Base-by-base conservation (phyloP, 1,140 invertebrate species). In the Planococcus citri region DNA sequence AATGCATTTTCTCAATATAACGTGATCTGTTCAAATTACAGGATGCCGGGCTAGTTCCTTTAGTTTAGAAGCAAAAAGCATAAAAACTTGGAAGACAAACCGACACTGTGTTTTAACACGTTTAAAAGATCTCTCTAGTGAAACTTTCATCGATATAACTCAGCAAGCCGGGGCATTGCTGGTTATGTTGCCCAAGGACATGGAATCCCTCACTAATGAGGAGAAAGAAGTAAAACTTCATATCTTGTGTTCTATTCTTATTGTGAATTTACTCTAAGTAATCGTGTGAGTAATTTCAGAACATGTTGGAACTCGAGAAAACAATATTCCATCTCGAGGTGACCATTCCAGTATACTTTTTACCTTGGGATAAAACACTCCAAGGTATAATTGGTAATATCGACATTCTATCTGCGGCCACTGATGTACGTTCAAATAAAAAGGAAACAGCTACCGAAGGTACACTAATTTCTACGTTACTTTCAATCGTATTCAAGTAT, bases 261-360 rank as follows among this genome's bases (percentile, higher is more conserved):
- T 41, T n/a, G n/a, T 41, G 17, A 60, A 17, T 60, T 60, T 60
- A 17, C 9, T 41, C n/a, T n/a, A 21, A 21, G 57, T 60, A 24
- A 70, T 29, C 58, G 70, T 33, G 1, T 27, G 25, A 17, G 17
- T 61, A 68, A 17, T 79, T 79, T 22, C 75, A 87, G 85, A 86
- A 90, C 75, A 84, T 96, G 70, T 83, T 88, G 75, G 79, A 87
- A 25, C 76, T 97, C 61, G 95, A 98, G 80, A 84, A 87, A 76
- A 85, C 86, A 4, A 88, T 97, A 84, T 77, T 92, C 22, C 81
- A 84, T 25, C 87, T 94, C 74, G 88, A 94, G 74, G 86, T 88
- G 17, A 80, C 83, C 24, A 86, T 95, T 70, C 94, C 95, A 8
- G 89, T 98, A 17, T 98, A 97, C 79, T 95, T 98, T 78, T 84